phyloP scores from a whole-genome alignment of 92 coral and sea anemone species.

The Blastomussa wellsi region DNA sequence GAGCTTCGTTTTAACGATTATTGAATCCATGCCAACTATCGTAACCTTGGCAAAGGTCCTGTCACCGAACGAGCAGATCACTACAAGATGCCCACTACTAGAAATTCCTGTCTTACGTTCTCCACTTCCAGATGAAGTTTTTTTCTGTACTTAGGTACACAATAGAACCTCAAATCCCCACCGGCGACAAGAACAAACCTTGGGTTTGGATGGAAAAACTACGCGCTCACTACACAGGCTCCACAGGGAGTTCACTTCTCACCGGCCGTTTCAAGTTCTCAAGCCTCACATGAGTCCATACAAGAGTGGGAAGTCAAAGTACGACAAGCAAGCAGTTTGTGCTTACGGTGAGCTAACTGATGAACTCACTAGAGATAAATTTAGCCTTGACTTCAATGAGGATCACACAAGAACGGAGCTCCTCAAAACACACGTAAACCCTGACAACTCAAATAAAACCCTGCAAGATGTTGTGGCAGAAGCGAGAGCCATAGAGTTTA shows the following conservation, averaged over 20 bases:
- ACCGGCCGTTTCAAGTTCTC: slow-evolving; percentile 37
- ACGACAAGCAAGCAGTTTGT: slow-evolving; percentile 47
- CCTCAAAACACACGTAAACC: slow-evolving; percentile 45
- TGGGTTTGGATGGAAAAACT: slow-evolving; percentile 58
- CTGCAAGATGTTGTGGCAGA: slow-evolving; percentile 45
- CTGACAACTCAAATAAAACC: slow-evolving; percentile 48
- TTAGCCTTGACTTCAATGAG: slow-evolving; percentile 30
- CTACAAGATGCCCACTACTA: slow-evolving; percentile 38
- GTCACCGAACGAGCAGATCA: slow-evolving; percentile 24
- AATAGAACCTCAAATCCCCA: slow-evolving; percentile 39
- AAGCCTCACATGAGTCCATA: slow-evolving; percentile 24
- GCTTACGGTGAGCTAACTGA: slow-evolving; percentile 39
- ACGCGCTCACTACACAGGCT: slow-evolving; percentile 33
- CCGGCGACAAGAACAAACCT: slow-evolving; percentile 51
- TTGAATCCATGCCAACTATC: slow-evolving; percentile 51
- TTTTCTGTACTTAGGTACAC: slow-evolving; percentile 52
- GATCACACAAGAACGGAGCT: slow-evolving; percentile 49
- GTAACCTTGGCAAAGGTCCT: slow-evolving; percentile 50
- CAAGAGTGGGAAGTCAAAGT: slow-evolving; percentile 63
- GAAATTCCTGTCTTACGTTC: slow-evolving; percentile 42
- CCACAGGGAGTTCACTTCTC: slow-evolving; percentile 35
- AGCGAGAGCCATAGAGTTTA: slow-evolving; percentile 52
- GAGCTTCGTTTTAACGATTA: slow-evolving; percentile 51
- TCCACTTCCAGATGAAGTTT: slow-evolving; percentile 51
- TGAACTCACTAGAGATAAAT: slow-evolving; percentile 49